Base-by-base conservation (phyloP, 2,113 vertebrate species). In the Megaceryle maxima region DNA sequence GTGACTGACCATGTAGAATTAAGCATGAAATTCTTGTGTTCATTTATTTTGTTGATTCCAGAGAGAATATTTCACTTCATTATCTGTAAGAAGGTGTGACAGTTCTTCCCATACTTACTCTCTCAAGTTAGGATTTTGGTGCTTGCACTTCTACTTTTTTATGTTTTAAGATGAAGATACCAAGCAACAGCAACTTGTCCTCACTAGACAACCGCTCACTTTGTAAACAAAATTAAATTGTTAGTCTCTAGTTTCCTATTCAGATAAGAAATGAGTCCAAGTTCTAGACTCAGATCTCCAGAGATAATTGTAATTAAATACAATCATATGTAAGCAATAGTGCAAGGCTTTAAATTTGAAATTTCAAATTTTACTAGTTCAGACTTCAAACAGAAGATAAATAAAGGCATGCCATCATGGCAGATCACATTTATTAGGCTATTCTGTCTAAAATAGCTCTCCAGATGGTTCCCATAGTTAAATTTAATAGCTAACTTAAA, bases 401-500 rank as follows among this genome's bases (percentile, higher is more conserved):
- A 88, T 83, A 79, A 84, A 89, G 35, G 5, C 33, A 41, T 51
- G 20, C 39, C 8, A 73, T 62, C 31, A 21, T 24, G 46, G 25
- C 41, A 89, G 13, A 56, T 92, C 31, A 83, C 25, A 83, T 68
- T 82, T 84, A 76, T 82, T 82, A 44, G 26, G 35, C 16, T 59
- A 50, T 56, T 91, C 56, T 81, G 11, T 63, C 69, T 78, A 62
- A 22, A 68, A 6, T 26, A 84, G 37, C 15, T 82, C 44, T 82
- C 59, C 74, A 92, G 70, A 77, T 95, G 63, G 62, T 73, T 87
- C 53, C 19, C 8, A 59, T 41, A 53, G 12, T 79, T 92, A n/a
- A n/a, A 53, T 87, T 89, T 87, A 83, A 50, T 33, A 85, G 19
- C n/a, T 95, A 74, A 73, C n/a, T 91, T 64, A 87, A 95, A 83